A percentile compares a stretch with the other conserved stretches of the same genome.
Evolutionary conservation across 2,113 vertebrate genomes (phyloP).

Genomic region (Brachionichthys hirsutus): DNA sequence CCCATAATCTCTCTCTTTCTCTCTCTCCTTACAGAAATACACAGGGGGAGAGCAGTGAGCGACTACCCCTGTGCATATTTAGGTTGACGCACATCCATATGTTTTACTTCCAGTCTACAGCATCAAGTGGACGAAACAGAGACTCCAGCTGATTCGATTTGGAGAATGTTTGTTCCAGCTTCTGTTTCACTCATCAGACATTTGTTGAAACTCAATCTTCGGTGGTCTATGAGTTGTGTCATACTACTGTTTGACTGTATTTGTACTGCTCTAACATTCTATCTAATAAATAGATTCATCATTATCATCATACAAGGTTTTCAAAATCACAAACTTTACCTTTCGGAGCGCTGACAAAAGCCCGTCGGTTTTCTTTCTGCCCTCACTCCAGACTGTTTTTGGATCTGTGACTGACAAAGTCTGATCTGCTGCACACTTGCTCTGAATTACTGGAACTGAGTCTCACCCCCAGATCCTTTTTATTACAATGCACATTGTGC

Average conservation of each 20-base stretch:
- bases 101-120: constrained; percentile 12
- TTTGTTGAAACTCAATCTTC: constrained; percentile 53
- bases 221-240: constrained; percentile 44
- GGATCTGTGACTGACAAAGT: not conserved
- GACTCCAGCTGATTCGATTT: constrained; percentile 41
- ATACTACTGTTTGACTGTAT: too few species aligned
- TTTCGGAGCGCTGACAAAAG: constrained; percentile 34
- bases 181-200: constrained; percentile 68
- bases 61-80: constrained; percentile 2
- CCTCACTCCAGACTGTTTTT: too few species aligned
- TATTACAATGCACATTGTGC: too few species aligned
- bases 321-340: constrained; percentile 47
- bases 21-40: not conserved
- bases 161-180: constrained; percentile 39
- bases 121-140: constrained; percentile 18
- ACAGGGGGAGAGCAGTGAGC: constrained; percentile 13
- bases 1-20: constrained; percentile 2
- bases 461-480: too few species aligned
- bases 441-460: not conserved
- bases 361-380: too few species aligned
- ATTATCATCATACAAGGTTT: constrained; percentile 44
- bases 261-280: too few species aligned
- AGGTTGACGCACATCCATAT: constrained; percentile 10
- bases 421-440: constrained; percentile 3
- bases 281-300: too few species aligned